Conservation (phyloP, 1,140 invertebrate genomes). For the Neodiprion virginianus region DNA sequence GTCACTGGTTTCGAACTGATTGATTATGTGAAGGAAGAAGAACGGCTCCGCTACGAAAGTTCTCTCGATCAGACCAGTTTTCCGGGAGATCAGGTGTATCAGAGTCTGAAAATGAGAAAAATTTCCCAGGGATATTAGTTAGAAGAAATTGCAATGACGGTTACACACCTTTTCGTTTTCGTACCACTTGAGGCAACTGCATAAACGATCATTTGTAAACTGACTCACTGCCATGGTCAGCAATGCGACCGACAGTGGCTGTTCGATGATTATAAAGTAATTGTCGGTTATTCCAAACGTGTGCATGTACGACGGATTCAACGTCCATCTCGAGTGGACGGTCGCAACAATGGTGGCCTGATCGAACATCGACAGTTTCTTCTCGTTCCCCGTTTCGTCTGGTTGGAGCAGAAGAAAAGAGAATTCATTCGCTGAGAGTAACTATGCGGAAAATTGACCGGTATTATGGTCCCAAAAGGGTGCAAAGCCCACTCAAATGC, state of each 20-base stretch:
- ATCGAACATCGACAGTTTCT: slow-evolving; percentile 70
- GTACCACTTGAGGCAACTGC: slow-evolving; percentile 73
- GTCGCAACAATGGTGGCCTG: slow-evolving; percentile 72
- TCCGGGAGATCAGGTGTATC: slow-evolving; percentile 74
- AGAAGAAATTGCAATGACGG: slow-evolving; percentile 20
- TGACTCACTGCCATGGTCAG: slow-evolving; percentile 64
- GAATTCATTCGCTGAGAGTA: too few species aligned
- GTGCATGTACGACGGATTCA: slow-evolving; percentile 88
- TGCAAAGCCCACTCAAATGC: too few species aligned
- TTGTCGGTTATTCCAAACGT: slow-evolving; percentile 87
- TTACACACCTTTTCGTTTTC: slow-evolving; percentile 69
- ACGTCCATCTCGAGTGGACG: slow-evolving; percentile 74
- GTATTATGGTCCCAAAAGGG: too few species aligned
- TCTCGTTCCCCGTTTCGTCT: slow-evolving; percentile 37
- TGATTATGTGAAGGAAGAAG: slow-evolving; percentile 90
- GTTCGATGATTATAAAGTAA: slow-evolving; percentile 85
- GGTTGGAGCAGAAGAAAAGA: not conserved
- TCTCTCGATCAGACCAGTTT: slow-evolving; percentile 65
- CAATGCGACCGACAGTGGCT: slow-evolving; percentile 78
- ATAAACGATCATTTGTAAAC: slow-evolving; percentile 69
- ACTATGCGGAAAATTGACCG: too few species aligned
- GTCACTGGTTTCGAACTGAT: slow-evolving; percentile 78
- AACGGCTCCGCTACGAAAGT: slow-evolving; percentile 76
- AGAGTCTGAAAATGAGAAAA: slow-evolving; percentile 65
- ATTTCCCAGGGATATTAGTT: not conserved